Base-by-base conservation (phyloP, 2,797 vertebrate genomes). In the Helicolenus hilgendorfi region DNA sequence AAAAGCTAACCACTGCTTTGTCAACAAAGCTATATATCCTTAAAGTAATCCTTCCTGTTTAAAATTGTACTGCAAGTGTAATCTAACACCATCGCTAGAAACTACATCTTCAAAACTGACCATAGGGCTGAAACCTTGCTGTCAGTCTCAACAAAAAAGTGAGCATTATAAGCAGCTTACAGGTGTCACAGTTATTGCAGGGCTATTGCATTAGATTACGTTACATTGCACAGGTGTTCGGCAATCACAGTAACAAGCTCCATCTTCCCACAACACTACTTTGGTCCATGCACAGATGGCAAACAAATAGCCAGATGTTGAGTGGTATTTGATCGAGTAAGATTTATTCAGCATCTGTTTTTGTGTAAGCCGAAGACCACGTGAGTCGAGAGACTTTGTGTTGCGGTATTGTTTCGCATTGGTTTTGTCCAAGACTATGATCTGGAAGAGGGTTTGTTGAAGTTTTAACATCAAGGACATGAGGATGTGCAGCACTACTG, bases 181-280 rank as follows among this genome's bases (percentile, higher is more conserved):
- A 76, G 79, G 71, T 56, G 53, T 70, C 67, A 65, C 29, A 79
- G 79, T 82, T 62, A 74, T 87, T 81, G 18, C 68, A 68, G 13
- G 27, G 8, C 59, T 70, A n/a, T 88, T 88, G 45, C 29, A 65
- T n/a, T 77, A 35, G 58, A 71, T 89, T 84, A 31, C 60, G 72
- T 82, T 81, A 72, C n/a, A 65, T 49, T 81, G 71, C 81, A 63
- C 87, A 91, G 81, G 76, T 90, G 84, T 91, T 84, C 35, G 29
- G 80, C 55, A 78, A 55, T 73, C 9, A 9, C 56, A 5, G 29
- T 88, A 80, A 91, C 69, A 86, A 86, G 64, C 63, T 77, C 41
- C 15, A 1, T 71, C 83, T 88, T 85, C 38, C 65, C 77, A 14
- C 1, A 70, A 74, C 74, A 82, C 4, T 20, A 45, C 38, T 65